A percentile compares a stretch with the other conserved stretches of the same genome.
Conservation (phyloP, 2,888 invertebrate genomes). For the Cataglyphis albicans region DNA sequence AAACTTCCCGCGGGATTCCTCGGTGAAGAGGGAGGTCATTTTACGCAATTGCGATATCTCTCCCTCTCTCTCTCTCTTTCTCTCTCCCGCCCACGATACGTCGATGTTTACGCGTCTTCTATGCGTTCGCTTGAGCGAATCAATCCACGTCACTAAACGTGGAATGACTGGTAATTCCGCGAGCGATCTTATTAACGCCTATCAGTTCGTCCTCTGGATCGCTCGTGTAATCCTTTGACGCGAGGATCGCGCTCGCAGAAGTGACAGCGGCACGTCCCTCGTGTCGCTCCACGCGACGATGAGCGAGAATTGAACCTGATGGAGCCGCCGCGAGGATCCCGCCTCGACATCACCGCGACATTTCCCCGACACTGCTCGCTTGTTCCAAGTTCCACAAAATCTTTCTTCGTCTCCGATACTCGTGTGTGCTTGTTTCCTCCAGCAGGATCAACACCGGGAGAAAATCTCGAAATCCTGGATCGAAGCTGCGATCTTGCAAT, state of each 20-base stretch:
- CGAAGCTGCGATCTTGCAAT: background rate
- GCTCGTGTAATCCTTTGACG: background rate
- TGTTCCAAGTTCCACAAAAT: background rate
- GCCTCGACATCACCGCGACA: slow-evolving; percentile 19
- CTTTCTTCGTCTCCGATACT: background rate
- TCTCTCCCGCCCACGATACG: background rate
- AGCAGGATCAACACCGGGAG: background rate
- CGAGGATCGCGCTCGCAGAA: background rate
- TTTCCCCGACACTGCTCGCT: background rate
- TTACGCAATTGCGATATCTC: slow-evolving; percentile 1
- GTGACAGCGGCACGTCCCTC: slow-evolving; percentile 17
- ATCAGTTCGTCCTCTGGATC: background rate
- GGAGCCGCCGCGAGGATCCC: slow-evolving; percentile 17
- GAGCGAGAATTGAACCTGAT: slow-evolving; percentile 8
- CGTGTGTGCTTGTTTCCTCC: background rate
- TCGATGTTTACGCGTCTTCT: slow-evolving; percentile 18
- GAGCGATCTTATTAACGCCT: background rate
- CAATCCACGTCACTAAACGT: background rate
- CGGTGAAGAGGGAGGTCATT: slow-evolving; percentile 21
- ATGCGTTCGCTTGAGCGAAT: slow-evolving; percentile 4
- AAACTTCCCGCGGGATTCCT: slow-evolving; percentile 4
- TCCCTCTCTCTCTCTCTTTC: background rate
- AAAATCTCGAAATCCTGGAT: background rate
- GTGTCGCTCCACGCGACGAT: slow-evolving; percentile 22
- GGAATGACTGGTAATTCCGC: background rate